Evolutionary conservation across 2,888 invertebrate species (phyloP), one percentile per base, ranked within the genome.

Genomic region (Tachina fera): DNA sequence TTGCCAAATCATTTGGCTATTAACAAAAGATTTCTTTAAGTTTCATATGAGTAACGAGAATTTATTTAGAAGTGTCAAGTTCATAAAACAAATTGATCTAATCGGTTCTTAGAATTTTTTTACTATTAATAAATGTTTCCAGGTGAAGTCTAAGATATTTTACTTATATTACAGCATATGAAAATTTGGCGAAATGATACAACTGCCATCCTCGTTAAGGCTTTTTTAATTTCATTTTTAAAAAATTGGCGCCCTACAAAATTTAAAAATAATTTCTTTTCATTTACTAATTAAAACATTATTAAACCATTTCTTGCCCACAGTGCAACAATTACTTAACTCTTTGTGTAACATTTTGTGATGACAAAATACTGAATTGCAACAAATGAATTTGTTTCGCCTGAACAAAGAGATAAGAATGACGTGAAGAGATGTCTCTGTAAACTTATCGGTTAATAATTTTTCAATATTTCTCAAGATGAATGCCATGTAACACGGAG

Each of bases 371-470:
- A 9, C n/a, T 67, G 9, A 14, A 67, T 22, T 31, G n/a, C 31
- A 6, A 31, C 22, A 47, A 22, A 13, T 47, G 11, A n/a, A 67
- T 1, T 31, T 49, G 22, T 47, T 49, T 22, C 14, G 9, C 9
- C 8, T 51, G 9, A 13, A 72, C 39, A 51, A 5, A 51, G n/a
- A 9, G 51, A 70, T 53, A 53, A 41, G 51, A 19, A 19, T 9
- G 9, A 49, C 9, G 22, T 49, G 10, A 14, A 6, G 22, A 47
- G 49, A 65, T 22, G 47, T 47, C 65, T 45, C 22, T 22, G 47
- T 45, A 47, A 14, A 10, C n/a, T 31, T 22, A 74, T 60, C 60
- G 60, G 41, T 74, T 70, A 70, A 14, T 43, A 43, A 70, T 56
- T 41, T 61, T 45, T 14, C 22, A 47, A 43, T 43, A 72, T 60